Percentiles rank a stretch among this genome's conserved stretches.
Evolutionary conservation across 1,140 invertebrate species (phyloP).

Genomic region (Rhopalosiphum maidis): DNA sequence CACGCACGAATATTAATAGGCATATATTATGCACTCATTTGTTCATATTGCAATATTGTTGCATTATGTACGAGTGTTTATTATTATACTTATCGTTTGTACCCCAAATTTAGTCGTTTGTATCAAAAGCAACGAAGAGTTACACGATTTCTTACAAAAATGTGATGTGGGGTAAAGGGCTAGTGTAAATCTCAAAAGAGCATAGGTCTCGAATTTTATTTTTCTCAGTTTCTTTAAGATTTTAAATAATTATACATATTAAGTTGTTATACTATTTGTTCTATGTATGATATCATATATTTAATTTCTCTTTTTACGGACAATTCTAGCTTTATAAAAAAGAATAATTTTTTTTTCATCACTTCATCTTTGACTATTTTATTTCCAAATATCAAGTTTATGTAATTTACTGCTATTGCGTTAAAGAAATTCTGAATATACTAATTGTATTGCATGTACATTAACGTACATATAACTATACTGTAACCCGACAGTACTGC

Average conservation of each 20-base stretch:
- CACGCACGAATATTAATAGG: neutral
- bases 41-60: neutral
- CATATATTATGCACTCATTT: neutral
- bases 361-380: neutral
- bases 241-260: neutral
- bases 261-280: neutral
- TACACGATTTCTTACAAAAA: neutral
- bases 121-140: neutral
- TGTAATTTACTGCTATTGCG: too few relatives aligned
- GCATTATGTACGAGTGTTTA: too few relatives aligned
- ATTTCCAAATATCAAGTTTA: neutral
- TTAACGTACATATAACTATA: too few relatives aligned
- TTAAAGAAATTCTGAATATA: neutral
- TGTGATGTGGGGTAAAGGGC: neutral
- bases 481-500: too few relatives aligned
- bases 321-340: neutral
- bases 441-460: too few relatives aligned
- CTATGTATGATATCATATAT: neutral
- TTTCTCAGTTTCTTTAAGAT: accelerated
- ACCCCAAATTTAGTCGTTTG: too few relatives aligned
- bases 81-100: too few relatives aligned
- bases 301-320: too few relatives aligned
- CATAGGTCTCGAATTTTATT: neutral
- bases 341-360: neutral
- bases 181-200: too few relatives aligned